Percentiles rank a stretch among this genome's conserved stretches.
These are phyloP conservation scores for Elgaria multicarinata DNA, from an alignment of 2,113 vertebrate genomes.

Conservation along the genomic window DNA sequence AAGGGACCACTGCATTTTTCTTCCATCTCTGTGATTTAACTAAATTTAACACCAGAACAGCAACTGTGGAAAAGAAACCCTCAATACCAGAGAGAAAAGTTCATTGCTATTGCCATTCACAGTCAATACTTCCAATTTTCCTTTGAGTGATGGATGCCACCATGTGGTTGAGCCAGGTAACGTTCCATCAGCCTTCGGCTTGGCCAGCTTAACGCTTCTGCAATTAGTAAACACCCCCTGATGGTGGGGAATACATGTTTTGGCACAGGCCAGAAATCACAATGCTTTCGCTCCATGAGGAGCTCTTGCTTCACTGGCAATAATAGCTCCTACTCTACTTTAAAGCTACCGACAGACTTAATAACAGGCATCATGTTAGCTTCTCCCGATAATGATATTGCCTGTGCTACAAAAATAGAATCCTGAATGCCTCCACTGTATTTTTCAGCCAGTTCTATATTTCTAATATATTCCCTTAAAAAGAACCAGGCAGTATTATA, in stretches of 20 bases:
- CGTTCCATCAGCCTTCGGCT: not conserved
- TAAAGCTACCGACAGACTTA: not conserved
- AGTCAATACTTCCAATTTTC: not conserved
- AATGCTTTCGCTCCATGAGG: conserved; percentile 4
- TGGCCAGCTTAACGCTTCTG: not conserved
- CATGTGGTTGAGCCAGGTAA: conserved; percentile 71
- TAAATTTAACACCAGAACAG: conserved; percentile 45
- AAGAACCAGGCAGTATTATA: not conserved
- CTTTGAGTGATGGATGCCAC: conserved; percentile 74
- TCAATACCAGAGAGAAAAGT: conserved; percentile 15
- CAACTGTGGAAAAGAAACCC: conserved; percentile 27
- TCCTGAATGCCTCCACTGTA: not conserved
- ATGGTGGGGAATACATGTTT: not conserved
- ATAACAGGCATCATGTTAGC: not conserved
- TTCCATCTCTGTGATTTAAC: conserved; percentile 11
- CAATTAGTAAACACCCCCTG: not conserved
- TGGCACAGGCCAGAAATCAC: not conserved
- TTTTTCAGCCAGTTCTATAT: conserved; percentile 41
- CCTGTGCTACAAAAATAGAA: conserved; percentile 53
- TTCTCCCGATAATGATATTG: not conserved
- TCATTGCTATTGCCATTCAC: conserved; percentile 3
- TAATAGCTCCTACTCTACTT: not conserved
- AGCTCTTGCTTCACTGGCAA: not conserved
- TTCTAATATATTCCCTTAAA: conserved; percentile 21
- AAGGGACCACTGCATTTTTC: not conserved